Conservation (phyloP, 2,888 invertebrate genomes). For the Ellobium chinense region DNA sequence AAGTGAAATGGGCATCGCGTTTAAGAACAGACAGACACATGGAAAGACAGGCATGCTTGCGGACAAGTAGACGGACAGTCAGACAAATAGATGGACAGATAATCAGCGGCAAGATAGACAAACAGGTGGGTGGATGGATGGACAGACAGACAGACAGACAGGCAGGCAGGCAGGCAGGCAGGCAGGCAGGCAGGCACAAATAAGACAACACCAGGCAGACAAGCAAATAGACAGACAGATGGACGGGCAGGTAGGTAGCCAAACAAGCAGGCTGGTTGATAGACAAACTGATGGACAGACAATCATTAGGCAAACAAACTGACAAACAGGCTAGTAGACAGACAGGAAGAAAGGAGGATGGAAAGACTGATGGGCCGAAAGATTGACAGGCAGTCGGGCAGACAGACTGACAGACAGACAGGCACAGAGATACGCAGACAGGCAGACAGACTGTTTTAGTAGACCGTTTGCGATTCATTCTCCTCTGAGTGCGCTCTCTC, state of each 20-base stretch:
- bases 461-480: too few relatives aligned
- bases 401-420: neutral
- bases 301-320: neutral
- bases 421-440: neutral
- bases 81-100: neutral
- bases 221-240: neutral
- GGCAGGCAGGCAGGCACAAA: neutral
- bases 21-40: too few relatives aligned
- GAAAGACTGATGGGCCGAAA: neutral
- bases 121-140: neutral
- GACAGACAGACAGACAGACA: neutral
- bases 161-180: neutral
- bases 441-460: neutral
- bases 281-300: neutral
- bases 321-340: neutral
- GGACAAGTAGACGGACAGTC: neutral
- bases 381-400: neutral
- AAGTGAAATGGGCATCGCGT: too few relatives aligned
- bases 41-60: too few relatives aligned
- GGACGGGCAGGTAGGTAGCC: neutral
- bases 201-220: too few relatives aligned
- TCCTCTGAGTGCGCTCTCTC: too few relatives aligned
- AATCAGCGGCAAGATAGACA: too few relatives aligned
- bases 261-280: neutral
- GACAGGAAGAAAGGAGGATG: neutral